Base-by-base conservation (phyloP, 2,797 vertebrate species). In the Uromys caudimaculatus region DNA sequence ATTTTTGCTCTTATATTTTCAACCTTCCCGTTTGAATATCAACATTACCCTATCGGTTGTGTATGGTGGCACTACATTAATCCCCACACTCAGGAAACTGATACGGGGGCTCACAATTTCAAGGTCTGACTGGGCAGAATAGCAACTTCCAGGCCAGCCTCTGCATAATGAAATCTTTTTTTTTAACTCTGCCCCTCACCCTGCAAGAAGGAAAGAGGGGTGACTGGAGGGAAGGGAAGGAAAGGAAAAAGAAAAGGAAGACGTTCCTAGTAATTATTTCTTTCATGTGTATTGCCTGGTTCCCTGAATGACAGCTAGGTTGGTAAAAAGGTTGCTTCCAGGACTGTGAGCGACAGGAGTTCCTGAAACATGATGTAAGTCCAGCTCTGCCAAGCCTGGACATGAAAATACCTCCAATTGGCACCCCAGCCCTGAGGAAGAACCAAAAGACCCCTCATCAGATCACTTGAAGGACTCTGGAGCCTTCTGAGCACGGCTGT, bases 1-100 rank as follows among this genome's bases (percentile, higher is more conserved):
- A n/a, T 44, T 77, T 76, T 67, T 85, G 56, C 13, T 71, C 81
- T 91, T 90, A 87, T 56, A 10, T 79, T 90, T 87, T 82, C 32
- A 64, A 2, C 44, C 41, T 64, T 84, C 82, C 60, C 52, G 62
- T n/a, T 38, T 27, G 41, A 67, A 44, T 50, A 52, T 69, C 44
- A 69, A 86, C 17, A 52, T 35, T 67, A 47, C 29, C 44, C 19
- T 85, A 50, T 67, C 62, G 8, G 17, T 35, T 62, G 23, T 44
- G 19, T 50, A 38, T 47, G 11, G 62, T 69, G 47, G 44, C 21
- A 86, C 44, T 52, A 44, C 11, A 11, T 84, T 69, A 27, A 54
- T 54, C 7, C 44, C 19, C 69, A 35, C 64, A 69, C 64, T 86
- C 41, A 52, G 47, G 44, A 69, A 44, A 35, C 82, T 14, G 41